Percentiles rank a stretch among this genome's conserved stretches.
Evolutionary conservation across 2,888 invertebrate species (phyloP).

Genomic region (Hoplodrina blanda): DNA sequence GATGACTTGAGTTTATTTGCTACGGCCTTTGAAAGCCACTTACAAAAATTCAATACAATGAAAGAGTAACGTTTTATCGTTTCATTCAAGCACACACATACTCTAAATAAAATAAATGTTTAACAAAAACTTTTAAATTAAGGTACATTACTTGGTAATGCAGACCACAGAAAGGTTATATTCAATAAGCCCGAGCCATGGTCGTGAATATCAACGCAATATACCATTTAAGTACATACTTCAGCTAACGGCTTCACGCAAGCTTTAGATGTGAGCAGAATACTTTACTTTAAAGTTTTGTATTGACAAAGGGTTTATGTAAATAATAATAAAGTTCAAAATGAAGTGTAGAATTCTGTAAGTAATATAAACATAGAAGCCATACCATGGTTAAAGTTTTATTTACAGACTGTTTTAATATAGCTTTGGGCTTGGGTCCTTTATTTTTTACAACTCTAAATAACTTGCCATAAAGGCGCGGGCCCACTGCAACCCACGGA

Average conservation of each 20-base stretch:
- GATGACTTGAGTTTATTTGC: not conserved
- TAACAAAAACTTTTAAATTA: not conserved
- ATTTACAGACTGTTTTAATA: too few species aligned
- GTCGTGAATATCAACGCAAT: conserved; percentile 14
- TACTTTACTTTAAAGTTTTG: conserved; percentile 3
- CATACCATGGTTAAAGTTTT: too few species aligned
- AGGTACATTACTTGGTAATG: not conserved
- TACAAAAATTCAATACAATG: not conserved
- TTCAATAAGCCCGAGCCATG: conserved; percentile 8
- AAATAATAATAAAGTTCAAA: not conserved
- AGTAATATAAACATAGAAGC: too few species aligned
- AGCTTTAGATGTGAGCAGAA: conserved; percentile 9
- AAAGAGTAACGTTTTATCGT: not conserved
- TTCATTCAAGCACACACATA: not conserved
- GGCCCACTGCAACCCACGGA: too few species aligned
- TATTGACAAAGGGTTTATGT: not conserved
- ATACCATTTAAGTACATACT: conserved; percentile 15
- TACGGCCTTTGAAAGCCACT: not conserved
- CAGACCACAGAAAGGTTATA: conserved; percentile 3
- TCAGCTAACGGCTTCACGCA: not conserved
- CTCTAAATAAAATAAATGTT: conserved; percentile 22
- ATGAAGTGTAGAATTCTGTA: not conserved
- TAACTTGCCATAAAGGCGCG: too few species aligned
- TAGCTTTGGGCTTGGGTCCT: too few species aligned
- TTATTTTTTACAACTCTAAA: too few species aligned